Base-by-base conservation (phyloP, 64 coral and sea anemone species). In the Pachyseris speciosa region DNA sequence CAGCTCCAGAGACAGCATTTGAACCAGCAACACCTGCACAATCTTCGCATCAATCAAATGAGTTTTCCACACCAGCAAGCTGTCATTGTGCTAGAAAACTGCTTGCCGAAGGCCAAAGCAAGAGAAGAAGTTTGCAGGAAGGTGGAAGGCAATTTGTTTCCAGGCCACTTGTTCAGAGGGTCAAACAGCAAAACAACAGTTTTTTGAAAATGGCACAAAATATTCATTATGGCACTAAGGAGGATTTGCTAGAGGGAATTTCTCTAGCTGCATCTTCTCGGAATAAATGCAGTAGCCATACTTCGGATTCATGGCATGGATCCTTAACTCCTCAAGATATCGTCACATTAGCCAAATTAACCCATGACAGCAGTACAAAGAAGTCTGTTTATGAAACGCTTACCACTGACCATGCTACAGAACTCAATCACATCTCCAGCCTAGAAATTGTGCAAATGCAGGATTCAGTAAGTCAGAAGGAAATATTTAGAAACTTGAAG, bases 391-490 rank as follows among this genome's bases (percentile, higher is more conserved):
- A 65, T 41, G 38, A 64, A 65, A 84, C 22, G 38, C 20, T 89
- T 4, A 89, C 87, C 43, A 40, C 1, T 41, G 72, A 89, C 34
- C 64, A 86, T 86, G 66, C 83, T 51, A 29, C 83, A 44, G 50
- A 69, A 86, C 31, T 45, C 43, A 51, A 27, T 17, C 87, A 90
- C 67, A 67, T 64, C 64, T 90, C 74, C 45, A 78, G 44, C 27
- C 50, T 90, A 43, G 50, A 90, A 41, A 90, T 90, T 52, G 49
- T 90, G 28, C 75, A 79, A 31, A 79, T 89, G 85, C 47, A 75
- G 26, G 47, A n/a, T n/a, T n/a, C n/a, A n/a, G n/a, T n/a, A n/a
- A n/a, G n/a, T n/a, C n/a, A n/a, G n/a, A n/a, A n/a, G n/a, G 24
- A 75, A 26, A 40, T 55, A 38, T 75, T 88, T 25, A 72, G 86